Percentiles rank a stretch among this genome's conserved stretches.
phyloP scores from a whole-genome alignment of 2,888 invertebrate species.

The Leistus spinibarbis region DNA sequence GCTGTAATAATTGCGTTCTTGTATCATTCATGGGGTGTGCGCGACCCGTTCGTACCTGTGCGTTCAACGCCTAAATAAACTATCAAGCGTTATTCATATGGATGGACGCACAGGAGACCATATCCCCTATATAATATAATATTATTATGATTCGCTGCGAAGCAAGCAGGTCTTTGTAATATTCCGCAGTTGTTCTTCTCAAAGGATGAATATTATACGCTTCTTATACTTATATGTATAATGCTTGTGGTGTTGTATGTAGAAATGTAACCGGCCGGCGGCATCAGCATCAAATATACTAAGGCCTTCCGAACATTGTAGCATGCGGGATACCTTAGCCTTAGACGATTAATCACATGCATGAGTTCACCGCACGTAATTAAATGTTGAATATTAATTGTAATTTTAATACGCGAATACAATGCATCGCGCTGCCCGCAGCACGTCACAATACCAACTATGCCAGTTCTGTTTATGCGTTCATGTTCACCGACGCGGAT shows the following conservation, averaged over 20 bases:
- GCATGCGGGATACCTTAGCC: neutral
- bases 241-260: too few relatives aligned
- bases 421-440: neutral
- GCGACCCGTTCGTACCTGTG: too few relatives aligned
- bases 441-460: neutral
- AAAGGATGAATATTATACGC: neutral
- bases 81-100: too few relatives aligned
- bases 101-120: too few relatives aligned
- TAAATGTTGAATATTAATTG: slow-evolving; percentile 9
- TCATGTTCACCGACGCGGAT: neutral
- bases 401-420: slow-evolving; percentile 3
- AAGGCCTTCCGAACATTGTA: neutral
- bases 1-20: too few relatives aligned
- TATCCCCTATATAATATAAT: too few relatives aligned
- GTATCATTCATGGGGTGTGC: too few relatives aligned
- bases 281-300: neutral
- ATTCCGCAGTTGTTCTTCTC: neutral
- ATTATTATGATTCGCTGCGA: too few relatives aligned
- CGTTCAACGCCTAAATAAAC: too few relatives aligned
- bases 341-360: neutral
- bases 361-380: neutral
- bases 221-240: too few relatives aligned
- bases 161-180: too few relatives aligned
- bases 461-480: neutral
- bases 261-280: neutral